Percentiles rank a stretch among this genome's conserved stretches.
These are phyloP conservation scores for Saxicola maurus DNA, from an alignment of 2,797 vertebrate genomes.

Conservation along the genomic window DNA sequence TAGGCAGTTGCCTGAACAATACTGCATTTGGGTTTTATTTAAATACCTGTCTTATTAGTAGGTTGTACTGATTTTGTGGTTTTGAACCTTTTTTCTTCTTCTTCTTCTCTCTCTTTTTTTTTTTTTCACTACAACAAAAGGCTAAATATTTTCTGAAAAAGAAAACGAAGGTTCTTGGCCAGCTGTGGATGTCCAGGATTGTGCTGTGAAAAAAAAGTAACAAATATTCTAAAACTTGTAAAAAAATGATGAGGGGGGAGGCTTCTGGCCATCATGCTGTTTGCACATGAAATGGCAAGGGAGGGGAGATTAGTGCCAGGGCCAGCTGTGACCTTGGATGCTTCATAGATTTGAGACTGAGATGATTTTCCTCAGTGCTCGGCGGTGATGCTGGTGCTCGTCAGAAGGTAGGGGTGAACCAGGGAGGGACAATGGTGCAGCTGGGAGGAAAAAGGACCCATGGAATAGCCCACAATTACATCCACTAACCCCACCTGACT, in stretches of 20 bases:
- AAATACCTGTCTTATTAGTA: constrained; percentile 49
- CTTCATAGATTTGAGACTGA: neutral
- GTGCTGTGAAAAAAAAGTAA: constrained; percentile 12
- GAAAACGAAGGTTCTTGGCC: neutral
- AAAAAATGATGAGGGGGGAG: constrained; percentile 24
- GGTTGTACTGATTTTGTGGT: constrained; percentile 11
- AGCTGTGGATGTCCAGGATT: neutral
- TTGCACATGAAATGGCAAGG: neutral
- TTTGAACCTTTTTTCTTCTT: neutral
- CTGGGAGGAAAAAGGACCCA: rapidly evolving
- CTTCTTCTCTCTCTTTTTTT: neutral
- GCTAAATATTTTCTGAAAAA: constrained; percentile 19
- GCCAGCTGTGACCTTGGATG: constrained; percentile 14
- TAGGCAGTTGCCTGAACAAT: constrained; percentile 45
- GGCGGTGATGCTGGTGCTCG: neutral
- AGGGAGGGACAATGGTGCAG: rapidly evolving
- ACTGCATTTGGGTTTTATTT: constrained; percentile 52
- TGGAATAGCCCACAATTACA: neutral
- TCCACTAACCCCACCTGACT: neutral
- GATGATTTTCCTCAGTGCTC: neutral
- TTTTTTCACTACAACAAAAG: neutral
- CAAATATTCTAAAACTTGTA: constrained; percentile 15
- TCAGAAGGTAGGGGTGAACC: neutral
- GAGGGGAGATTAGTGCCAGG: neutral
- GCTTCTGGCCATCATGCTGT: neutral